Evolutionary conservation across 2,113 vertebrate species (phyloP).

Genomic region (Trogon melanurus): DNA sequence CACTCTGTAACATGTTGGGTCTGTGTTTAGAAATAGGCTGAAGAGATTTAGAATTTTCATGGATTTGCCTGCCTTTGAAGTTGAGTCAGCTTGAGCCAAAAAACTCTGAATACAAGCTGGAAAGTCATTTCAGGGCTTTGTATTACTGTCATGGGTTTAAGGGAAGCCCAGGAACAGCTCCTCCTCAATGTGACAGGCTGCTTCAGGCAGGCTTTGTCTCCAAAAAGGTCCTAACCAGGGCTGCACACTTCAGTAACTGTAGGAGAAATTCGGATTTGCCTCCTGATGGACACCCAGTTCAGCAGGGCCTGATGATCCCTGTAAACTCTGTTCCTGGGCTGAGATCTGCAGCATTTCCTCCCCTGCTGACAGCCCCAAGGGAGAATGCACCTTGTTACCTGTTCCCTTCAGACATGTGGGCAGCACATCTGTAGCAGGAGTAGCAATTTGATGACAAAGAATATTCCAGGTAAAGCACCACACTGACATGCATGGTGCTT

Average conservation of each 20-base stretch:
- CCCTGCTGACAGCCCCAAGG: not conserved
- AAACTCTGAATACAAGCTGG: constrained; percentile 11
- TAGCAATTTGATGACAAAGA: not conserved
- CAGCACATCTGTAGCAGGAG: not conserved
- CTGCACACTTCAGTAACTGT: not conserved
- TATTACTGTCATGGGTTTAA: constrained; percentile 30
- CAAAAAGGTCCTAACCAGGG: not conserved
- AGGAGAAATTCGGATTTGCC: not conserved
- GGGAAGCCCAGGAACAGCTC: not conserved
- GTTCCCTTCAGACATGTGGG: not conserved
- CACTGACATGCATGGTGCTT: not conserved
- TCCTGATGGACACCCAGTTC: not conserved
- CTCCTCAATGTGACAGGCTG: not conserved
- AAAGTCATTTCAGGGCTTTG: constrained; percentile 17
- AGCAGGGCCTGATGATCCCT: not conserved
- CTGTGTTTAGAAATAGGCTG: constrained; percentile 53
- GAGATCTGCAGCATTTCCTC: not conserved
- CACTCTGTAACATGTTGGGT: not conserved
- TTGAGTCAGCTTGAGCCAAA: not conserved
- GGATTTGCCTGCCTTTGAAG: constrained; percentile 61
- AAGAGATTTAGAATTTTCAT: constrained; percentile 46
- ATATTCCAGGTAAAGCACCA: not conserved
- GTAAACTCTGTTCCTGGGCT: not conserved
- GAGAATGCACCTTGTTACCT: not conserved
- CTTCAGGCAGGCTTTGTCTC: not conserved